These are phyloP conservation scores for Solenodon paradoxus DNA, from an alignment of 2,113 vertebrate genomes.

Conservation along the genomic window DNA sequence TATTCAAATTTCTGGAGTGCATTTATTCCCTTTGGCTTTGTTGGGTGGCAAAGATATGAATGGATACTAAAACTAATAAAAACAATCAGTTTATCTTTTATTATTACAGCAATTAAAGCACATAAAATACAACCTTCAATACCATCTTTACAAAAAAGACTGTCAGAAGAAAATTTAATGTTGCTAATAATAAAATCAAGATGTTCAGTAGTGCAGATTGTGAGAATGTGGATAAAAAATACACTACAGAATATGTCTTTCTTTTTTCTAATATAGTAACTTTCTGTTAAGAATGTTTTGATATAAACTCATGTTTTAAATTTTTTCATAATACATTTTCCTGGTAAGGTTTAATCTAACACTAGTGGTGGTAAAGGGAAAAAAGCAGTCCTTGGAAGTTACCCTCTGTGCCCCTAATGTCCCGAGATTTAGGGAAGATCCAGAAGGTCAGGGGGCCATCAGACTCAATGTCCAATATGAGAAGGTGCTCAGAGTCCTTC, in stretches of 20 bases:
- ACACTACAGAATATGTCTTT: background rate
- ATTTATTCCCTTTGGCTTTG: background rate
- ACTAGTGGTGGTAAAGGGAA: background rate
- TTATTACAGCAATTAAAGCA: background rate
- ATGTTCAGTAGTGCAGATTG: background rate
- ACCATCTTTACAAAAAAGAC: background rate
- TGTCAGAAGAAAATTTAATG: background rate
- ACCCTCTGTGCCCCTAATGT: background rate
- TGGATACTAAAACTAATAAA: background rate
- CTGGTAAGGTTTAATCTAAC: background rate
- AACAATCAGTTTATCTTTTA: background rate
- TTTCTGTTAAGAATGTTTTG: background rate
- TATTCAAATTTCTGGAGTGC: background rate
- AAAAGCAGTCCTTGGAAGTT: background rate
- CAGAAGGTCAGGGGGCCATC: background rate
- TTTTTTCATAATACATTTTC: background rate
- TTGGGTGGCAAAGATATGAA: background rate
- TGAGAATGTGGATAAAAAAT: background rate
- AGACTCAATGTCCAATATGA: background rate
- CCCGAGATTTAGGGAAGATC: background rate
- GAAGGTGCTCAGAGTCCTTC: background rate
- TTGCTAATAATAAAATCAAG: background rate
- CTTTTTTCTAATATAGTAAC: background rate
- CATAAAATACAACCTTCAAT: background rate
- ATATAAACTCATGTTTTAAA: background rate